Percentiles rank a stretch among this genome's conserved stretches.
Conservation (phyloP, 1,140 invertebrate species). For the Coptotermes formosanus region DNA sequence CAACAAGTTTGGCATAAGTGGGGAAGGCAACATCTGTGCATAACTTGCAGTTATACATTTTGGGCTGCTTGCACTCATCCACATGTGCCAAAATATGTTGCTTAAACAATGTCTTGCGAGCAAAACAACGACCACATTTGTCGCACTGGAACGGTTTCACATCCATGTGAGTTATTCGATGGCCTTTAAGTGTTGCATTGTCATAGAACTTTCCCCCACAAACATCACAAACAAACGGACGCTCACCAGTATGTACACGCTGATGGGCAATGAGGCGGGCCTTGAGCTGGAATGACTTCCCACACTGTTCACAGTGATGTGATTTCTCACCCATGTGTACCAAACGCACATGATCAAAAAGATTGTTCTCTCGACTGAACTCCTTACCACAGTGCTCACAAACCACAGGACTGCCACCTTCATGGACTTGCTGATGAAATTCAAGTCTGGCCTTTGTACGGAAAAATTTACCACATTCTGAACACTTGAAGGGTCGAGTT, state of each 20-base stretch:
- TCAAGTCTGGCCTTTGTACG: conserved; percentile 25
- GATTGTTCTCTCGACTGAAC: conserved; percentile 30
- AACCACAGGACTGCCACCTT: background rate
- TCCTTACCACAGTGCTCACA: conserved; percentile 29
- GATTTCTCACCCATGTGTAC: conserved; percentile 31
- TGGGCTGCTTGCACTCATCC: conserved; percentile 17
- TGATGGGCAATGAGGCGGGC: conserved; percentile 29
- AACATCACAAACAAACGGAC: conserved; percentile 39
- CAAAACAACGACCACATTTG: conserved; percentile 32
- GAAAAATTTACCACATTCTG: conserved; percentile 29
- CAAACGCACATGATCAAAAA: conserved; percentile 32
- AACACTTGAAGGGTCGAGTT: conserved; percentile 21
- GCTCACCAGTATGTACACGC: conserved; percentile 30
- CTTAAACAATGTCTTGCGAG: conserved; percentile 31
- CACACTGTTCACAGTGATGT: conserved; percentile 27
- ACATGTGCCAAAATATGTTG: conserved; percentile 27
- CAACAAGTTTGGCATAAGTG: conserved; percentile 32
- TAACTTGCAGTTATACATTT: conserved; percentile 26
- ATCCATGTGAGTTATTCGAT: conserved; percentile 30
- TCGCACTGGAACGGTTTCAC: conserved; percentile 33
- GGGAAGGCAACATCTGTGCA: conserved; percentile 7
- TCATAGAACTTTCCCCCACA: conserved; percentile 39
- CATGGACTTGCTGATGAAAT: conserved; percentile 28
- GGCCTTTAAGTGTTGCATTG: conserved; percentile 36
- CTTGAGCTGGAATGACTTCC: conserved; percentile 32